Conservation (phyloP, 92 coral and sea anemone genomes). For the Siderastrea siderea region DNA sequence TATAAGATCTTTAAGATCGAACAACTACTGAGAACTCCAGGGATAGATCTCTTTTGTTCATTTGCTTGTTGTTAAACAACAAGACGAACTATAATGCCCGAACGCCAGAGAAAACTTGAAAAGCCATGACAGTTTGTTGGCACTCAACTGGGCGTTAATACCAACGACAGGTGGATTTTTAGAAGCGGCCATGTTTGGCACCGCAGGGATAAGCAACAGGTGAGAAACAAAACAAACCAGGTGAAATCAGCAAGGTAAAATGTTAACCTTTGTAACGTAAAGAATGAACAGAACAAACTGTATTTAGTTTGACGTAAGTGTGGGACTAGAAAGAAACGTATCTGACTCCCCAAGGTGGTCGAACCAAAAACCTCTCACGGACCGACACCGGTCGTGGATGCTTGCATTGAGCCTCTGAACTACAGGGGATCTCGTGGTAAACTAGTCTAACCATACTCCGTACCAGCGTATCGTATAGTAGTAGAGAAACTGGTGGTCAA, state of each 20-base stretch:
- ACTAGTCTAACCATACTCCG: no score
- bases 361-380: no score
- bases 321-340: no score
- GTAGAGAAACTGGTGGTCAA: no score
- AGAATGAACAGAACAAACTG: no score
- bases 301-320: no score
- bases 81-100: neutral
- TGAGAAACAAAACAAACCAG: neutral
- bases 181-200: neutral
- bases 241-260: neutral
- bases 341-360: no score
- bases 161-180: slow-evolving; percentile 25
- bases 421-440: no score
- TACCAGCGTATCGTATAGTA: no score
- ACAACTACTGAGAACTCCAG: neutral
- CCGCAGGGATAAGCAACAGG: slow-evolving; percentile 4
- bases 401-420: no score
- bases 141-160: slow-evolving; percentile 30
- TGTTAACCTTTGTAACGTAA: no score
- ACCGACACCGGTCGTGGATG: no score
- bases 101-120: slow-evolving; percentile 9
- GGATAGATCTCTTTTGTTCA: neutral
- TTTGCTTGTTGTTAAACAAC: slow-evolving; percentile 31
- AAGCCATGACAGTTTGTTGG: slow-evolving; percentile 19
- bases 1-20: neutral